phyloP scores from a whole-genome alignment of 2,113 vertebrate genomes.

The Oceanites oceanicus region DNA sequence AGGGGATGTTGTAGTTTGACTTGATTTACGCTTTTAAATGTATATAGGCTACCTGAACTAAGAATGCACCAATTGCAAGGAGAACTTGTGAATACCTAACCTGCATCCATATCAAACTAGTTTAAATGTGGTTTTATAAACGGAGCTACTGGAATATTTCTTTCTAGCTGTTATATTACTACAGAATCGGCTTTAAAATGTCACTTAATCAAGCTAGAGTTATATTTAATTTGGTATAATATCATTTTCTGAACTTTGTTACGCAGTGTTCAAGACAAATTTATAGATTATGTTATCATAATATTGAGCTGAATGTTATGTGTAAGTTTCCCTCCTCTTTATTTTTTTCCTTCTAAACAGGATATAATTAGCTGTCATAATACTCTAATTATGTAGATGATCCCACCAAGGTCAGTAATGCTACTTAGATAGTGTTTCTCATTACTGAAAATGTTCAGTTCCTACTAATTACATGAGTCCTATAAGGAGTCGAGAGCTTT shows the following conservation, averaged over 20 bases:
- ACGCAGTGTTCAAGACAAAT: neutral
- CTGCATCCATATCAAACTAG: rapidly evolving
- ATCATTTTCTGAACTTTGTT: neutral
- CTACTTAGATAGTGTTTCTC: neutral
- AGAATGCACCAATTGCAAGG: rapidly evolving
- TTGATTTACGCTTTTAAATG: neutral
- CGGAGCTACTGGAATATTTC: neutral
- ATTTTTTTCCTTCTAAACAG: neutral
- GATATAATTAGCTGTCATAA: neutral
- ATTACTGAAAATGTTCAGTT: neutral
- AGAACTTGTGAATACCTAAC: too few species aligned
- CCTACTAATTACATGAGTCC: neutral
- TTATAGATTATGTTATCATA: rapidly evolving
- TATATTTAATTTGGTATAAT: neutral
- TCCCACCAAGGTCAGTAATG: neutral
- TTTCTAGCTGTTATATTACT: neutral
- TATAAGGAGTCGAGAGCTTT: neutral
- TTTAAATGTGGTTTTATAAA: neutral
- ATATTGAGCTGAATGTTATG: neutral
- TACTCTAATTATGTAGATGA: neutral
- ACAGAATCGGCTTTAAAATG: neutral
- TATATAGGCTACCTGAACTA: rapidly evolving
- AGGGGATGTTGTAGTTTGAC: neutral
- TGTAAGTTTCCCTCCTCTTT: neutral
- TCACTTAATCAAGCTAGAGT: neutral